Evolutionary conservation across 1,140 invertebrate genomes (phyloP), one percentile per base, ranked within the genome.

Genomic region (Brachionus angularis): DNA sequence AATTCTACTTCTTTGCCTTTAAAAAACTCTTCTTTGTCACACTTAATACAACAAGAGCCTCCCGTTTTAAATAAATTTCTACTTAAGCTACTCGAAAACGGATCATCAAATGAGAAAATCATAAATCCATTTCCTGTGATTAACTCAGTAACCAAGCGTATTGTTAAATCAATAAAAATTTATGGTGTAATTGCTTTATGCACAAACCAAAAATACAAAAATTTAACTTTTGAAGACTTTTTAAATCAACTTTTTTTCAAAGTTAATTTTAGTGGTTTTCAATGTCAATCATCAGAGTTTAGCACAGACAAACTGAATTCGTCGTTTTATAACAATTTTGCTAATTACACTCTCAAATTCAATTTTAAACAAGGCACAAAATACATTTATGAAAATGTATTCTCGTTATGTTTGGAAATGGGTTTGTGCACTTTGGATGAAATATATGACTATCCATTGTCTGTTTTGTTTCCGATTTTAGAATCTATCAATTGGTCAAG

Each of bases 401-500:
- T 67, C 36, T 67, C 62, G 10, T 33, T 34, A 33, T 67, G 62
- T 67, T 23, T 67, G 14, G 62, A 67, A 47, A 46, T 67, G 29
- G 62, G 47, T 27, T 33, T 67, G 12, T 67, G 62, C n/a, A 47
- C 42, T 29, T 12, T 67, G 23, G 47, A 67, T 27, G 42, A 67
- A 5, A 67, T 67, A 1, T 67, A 67, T 23, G 62, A 67, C 14
- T 67, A 67, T 50, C 62, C 62, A 0, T 23, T 67, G 7, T 67
- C 36, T 46, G 62, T 67, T 27, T 34, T 67, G 14, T 67, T 67
- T 47, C 62, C 62, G 16, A 47, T 67, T 27, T 21, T 67, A 7
- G 62, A 67, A 42, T 46, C 62, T 1, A 67, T 67, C 5, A 67
- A 67, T 12, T 67, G 62, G 62, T 67, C 42, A 21, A 18, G 62